Conservation (phyloP, 2,888 invertebrate species). For the Andrena bicolor region DNA sequence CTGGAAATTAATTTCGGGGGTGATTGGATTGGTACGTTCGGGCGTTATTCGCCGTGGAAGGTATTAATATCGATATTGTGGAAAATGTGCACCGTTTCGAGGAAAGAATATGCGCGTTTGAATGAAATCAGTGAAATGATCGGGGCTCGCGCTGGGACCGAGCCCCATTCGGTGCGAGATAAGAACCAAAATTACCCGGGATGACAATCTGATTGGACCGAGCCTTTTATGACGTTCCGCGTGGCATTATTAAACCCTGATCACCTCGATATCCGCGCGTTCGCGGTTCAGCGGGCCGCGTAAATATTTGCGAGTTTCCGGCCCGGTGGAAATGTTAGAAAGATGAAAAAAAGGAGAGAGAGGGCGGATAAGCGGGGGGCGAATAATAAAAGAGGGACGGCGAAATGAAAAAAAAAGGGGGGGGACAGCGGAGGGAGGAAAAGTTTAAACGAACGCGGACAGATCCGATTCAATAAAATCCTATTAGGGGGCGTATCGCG, state of each 20-base stretch:
- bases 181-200: constrained; percentile 2
- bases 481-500: constrained; percentile 60
- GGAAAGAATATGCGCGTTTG: too few species aligned
- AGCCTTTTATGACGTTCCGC: constrained; percentile 26
- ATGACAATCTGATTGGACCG: constrained; percentile 1
- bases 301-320: constrained; percentile 59
- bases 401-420: constrained; percentile 1
- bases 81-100: too few species aligned
- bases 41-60: too few species aligned
- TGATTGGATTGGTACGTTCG: not conserved
- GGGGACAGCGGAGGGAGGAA: not conserved
- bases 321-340: constrained; percentile 5
- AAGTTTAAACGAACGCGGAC: constrained; percentile 48
- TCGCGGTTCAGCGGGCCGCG: constrained; percentile 42
- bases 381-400: not conserved
- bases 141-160: not conserved
- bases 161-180: not conserved
- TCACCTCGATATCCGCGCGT: constrained; percentile 29
- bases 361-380: too few species aligned
- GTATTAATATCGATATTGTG: too few species aligned
- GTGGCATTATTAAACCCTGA: constrained; percentile 58
- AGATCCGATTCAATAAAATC: constrained; percentile 67
- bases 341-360: not conserved
- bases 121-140: too few species aligned
- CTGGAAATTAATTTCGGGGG: not conserved